Percentiles rank a stretch among this genome's conserved stretches.
These are phyloP conservation scores for Amia ocellicauda DNA, from an alignment of 2,113 vertebrate genomes.

Conservation along the genomic window DNA sequence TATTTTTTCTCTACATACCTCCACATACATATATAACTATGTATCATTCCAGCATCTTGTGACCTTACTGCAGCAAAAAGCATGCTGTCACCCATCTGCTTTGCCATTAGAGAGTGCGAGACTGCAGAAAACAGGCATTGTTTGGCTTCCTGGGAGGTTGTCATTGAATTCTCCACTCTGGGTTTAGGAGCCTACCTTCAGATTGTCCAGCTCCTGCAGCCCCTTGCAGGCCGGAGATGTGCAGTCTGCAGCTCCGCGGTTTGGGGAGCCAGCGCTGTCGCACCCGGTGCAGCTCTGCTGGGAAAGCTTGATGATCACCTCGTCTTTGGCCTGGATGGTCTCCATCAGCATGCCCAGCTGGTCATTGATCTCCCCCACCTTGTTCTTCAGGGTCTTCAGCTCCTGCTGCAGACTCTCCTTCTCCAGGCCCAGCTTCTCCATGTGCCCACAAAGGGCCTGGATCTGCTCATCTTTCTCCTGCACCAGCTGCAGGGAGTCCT, in stretches of 20 bases:
- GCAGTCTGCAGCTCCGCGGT: slow-evolving; percentile 23
- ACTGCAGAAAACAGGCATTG: not conserved
- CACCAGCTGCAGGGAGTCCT: slow-evolving; percentile 58
- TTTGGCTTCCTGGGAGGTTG: no score
- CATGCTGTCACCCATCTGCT: no score
- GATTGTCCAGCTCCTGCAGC: slow-evolving; percentile 76
- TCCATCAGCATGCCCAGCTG: slow-evolving; percentile 91
- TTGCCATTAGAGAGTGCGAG: not conserved
- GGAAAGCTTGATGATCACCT: slow-evolving; percentile 91
- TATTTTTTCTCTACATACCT: no score
- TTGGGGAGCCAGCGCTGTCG: slow-evolving; percentile 37
- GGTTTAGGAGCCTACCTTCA: slow-evolving; percentile 72
- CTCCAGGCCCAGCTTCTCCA: slow-evolving; percentile 78
- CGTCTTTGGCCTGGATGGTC: slow-evolving; percentile 95
- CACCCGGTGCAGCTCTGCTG: slow-evolving; percentile 64
- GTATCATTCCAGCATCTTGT: no score
- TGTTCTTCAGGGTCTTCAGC: slow-evolving; percentile 75
- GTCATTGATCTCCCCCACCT: slow-evolving; percentile 85
- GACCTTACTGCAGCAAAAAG: no score
- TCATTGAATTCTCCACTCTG: no score
- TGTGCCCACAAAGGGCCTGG: slow-evolving; percentile 76
- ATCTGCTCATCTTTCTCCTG: slow-evolving; percentile 81
- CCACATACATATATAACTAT: no score
- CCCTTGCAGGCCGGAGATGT: slow-evolving; percentile 51
- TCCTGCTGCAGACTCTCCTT: slow-evolving; percentile 85